phyloP scores from a whole-genome alignment of 2,113 vertebrate species.

The Galbula dea region DNA sequence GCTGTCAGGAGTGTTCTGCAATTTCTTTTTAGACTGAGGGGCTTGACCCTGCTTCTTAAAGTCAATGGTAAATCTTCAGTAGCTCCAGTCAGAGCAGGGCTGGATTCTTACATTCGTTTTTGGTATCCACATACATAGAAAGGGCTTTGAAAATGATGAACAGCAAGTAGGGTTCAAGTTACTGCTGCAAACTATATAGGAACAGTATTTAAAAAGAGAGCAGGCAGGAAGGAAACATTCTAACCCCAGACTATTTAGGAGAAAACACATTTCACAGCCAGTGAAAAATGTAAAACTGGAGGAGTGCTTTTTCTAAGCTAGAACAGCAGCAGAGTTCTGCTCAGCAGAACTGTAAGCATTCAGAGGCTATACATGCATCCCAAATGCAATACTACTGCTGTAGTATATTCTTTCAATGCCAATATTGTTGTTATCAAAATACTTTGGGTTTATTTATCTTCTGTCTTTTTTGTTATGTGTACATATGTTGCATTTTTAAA shows the following conservation, averaged over 20 bases:
- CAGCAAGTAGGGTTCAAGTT: neutral
- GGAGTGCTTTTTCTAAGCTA: neutral
- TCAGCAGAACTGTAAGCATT: neutral
- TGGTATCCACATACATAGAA: neutral
- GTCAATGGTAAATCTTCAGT: neutral
- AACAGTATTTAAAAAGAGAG: neutral
- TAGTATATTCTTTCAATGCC: neutral
- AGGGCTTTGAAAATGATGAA: neutral
- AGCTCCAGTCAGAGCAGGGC: neutral
- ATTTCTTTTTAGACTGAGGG: neutral
- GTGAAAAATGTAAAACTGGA: neutral
- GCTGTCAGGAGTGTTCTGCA: neutral
- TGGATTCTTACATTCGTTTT: neutral
- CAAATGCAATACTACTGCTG: neutral
- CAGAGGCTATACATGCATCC: neutral
- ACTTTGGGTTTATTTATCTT: neutral
- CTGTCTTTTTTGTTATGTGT: neutral
- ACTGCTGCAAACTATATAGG: neutral
- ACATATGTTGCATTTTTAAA: neutral
- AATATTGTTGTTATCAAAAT: neutral
- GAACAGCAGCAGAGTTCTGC: neutral
- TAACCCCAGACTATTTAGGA: neutral
- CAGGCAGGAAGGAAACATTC: neutral
- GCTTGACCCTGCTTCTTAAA: conserved; percentile 33
- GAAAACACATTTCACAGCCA: neutral